A percentile compares a stretch with the other conserved stretches of the same genome.
Conservation (phyloP, 2,113 vertebrate species). For the Promerops cafer region DNA sequence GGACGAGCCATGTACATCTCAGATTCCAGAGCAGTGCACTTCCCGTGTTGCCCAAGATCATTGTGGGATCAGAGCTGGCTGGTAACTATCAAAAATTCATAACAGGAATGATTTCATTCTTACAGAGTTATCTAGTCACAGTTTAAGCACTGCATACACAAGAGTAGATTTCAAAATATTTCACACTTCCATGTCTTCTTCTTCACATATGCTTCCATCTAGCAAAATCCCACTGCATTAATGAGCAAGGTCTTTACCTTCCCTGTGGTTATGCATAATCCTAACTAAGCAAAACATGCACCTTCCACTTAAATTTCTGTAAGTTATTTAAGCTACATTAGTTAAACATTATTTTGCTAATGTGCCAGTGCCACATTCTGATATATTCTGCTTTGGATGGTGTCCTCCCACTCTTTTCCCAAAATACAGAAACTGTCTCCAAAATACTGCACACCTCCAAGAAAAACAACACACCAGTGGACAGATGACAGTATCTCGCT, state of each 20-base stretch:
- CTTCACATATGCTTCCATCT: neutral
- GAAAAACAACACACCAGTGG: neutral
- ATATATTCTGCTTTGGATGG: neutral
- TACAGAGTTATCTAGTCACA: neutral
- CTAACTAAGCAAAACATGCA: neutral
- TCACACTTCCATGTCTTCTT: neutral
- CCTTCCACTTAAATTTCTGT: neutral
- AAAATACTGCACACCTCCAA: neutral
- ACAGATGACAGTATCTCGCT: neutral
- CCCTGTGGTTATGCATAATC: neutral
- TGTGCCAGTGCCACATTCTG: neutral
- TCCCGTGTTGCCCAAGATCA: accelerated
- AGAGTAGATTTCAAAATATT: neutral
- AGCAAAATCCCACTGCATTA: neutral
- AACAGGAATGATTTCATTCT: neutral
- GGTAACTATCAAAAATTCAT: neutral
- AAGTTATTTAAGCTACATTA: neutral
- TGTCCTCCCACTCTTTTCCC: neutral
- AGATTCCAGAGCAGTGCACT: neutral
- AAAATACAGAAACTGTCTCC: neutral
- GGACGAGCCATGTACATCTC: accelerated
- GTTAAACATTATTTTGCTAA: neutral
- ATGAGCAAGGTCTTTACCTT: neutral
- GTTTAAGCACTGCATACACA: neutral
- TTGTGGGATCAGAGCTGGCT: neutral